Conservation (phyloP, 2,797 vertebrate genomes). For the Peromyscus melanophrys region DNA sequence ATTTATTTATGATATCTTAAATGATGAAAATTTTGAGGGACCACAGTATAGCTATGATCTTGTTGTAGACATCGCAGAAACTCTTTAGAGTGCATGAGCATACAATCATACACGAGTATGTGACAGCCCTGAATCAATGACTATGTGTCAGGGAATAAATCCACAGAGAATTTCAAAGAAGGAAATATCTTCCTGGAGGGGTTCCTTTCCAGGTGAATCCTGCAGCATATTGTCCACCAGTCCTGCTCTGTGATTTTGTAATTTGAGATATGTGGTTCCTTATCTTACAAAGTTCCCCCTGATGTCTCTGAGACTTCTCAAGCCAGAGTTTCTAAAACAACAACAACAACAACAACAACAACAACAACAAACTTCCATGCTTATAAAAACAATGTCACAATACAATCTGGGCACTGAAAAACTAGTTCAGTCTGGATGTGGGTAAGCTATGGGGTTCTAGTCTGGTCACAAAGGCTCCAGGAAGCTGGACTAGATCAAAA, state of each 20-base stretch:
- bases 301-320: background rate
- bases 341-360: background rate
- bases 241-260: background rate
- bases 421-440: background rate
- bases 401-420: background rate
- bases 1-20: background rate
- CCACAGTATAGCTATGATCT: background rate
- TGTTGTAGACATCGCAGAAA: background rate
- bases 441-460: background rate
- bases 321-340: slow-evolving; percentile 55
- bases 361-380: background rate
- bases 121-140: background rate
- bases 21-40: background rate
- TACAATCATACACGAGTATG: background rate
- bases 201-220: background rate
- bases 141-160: background rate
- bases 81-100: background rate
- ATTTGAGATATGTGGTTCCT: background rate
- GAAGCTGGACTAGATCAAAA: background rate
- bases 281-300: background rate
- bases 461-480: background rate
- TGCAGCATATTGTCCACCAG: background rate
- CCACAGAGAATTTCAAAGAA: background rate
- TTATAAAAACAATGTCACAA: slow-evolving; percentile 19
- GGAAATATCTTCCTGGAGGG: background rate